Percentiles rank a stretch among this genome's conserved stretches.
These are phyloP conservation scores for Rhizoglyphus robini DNA, from an alignment of 1,140 invertebrate genomes.

Conservation along the genomic window DNA sequence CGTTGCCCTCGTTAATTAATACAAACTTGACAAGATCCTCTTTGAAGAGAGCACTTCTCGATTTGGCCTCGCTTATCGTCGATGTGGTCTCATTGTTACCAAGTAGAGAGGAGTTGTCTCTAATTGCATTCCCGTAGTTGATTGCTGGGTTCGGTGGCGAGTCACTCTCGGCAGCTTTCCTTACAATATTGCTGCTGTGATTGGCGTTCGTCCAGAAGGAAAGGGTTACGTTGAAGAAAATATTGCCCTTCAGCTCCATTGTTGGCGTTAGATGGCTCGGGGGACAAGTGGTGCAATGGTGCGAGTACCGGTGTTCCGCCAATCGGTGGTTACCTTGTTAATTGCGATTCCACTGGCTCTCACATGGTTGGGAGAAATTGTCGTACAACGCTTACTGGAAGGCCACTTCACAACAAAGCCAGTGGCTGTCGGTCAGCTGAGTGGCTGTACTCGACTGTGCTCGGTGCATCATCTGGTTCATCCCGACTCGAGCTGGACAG, in stretches of 20 bases:
- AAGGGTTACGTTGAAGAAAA: constrained; percentile 8
- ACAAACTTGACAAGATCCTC: neutral
- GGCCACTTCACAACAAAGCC: too few species aligned
- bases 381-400: too few species aligned
- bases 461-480: too few species aligned
- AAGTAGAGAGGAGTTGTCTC: neutral
- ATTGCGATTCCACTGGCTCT: too few species aligned
- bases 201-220: constrained; percentile 16
- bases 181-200: neutral
- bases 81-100: neutral
- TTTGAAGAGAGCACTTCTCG: neutral
- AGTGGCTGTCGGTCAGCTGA: too few species aligned
- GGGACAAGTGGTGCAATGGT: too few species aligned
- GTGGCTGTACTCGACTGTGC: too few species aligned
- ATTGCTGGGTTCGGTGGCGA: neutral
- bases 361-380: too few species aligned
- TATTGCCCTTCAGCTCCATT: neutral
- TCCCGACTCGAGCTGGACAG: too few species aligned
- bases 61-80: neutral
- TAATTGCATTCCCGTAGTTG: neutral
- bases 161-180: neutral
- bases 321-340: too few species aligned
- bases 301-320: too few species aligned
- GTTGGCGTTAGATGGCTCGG: neutral
- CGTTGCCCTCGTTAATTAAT: constrained; percentile 1